Percentiles rank a stretch among this genome's conserved stretches.
Conservation (phyloP, 2,888 invertebrate species). For the Ophraella communa region DNA sequence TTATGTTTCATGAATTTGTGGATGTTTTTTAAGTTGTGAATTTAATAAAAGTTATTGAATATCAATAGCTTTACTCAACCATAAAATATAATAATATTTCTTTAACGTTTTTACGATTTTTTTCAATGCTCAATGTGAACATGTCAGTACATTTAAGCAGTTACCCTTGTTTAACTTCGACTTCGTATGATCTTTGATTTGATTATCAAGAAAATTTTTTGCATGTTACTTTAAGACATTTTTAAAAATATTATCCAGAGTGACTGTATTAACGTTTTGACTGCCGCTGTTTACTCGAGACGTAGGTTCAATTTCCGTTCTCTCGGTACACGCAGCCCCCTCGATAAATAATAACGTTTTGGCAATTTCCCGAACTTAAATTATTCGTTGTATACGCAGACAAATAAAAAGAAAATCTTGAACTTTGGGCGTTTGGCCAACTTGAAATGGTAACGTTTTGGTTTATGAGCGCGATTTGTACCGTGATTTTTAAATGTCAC, state of each 20-base stretch:
- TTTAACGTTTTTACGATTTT: no score
- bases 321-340: constrained; percentile 39
- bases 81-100: no score
- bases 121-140: no score
- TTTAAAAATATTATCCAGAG: neutral
- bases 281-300: constrained; percentile 40
- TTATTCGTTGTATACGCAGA: constrained; percentile 47
- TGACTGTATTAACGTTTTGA: constrained; percentile 19
- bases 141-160: no score
- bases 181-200: no score
- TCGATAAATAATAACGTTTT: constrained; percentile 43
- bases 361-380: constrained; percentile 53
- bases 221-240: no score
- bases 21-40: no score
- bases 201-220: no score
- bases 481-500: neutral
- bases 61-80: no score
- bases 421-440: neutral
- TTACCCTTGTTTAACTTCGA: no score
- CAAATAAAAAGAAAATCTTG: constrained; percentile 5
- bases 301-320: constrained; percentile 49
- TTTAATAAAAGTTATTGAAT: no score
- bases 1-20: no score
- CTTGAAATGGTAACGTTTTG: neutral
- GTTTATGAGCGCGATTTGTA: neutral